Evolutionary conservation across 2,888 invertebrate genomes (phyloP).

Genomic region (Bhutanitis thaidina): DNA sequence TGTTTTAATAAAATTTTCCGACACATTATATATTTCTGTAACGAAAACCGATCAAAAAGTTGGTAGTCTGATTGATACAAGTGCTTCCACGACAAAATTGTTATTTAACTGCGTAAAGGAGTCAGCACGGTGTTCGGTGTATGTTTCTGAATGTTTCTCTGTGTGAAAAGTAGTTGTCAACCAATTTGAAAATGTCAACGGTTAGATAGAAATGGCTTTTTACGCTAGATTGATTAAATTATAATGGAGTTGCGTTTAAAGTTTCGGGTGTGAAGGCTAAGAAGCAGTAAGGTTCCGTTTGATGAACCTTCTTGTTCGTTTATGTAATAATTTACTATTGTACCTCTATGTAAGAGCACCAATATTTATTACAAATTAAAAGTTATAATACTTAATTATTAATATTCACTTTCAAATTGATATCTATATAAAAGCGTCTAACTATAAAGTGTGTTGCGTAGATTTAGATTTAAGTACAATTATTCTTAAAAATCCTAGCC

Average conservation of each 20-base stretch:
- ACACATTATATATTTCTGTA: too few species aligned
- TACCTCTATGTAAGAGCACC: conserved; percentile 1
- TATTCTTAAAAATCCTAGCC: too few species aligned
- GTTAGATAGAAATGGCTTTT: too few species aligned
- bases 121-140: neutral
- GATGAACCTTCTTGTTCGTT: too few species aligned
- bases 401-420: conserved; percentile 10
- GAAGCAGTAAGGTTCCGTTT: too few species aligned
- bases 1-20: too few species aligned
- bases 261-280: too few species aligned
- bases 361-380: conserved; percentile 3
- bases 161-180: neutral
- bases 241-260: too few species aligned
- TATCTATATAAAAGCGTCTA: neutral
- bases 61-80: conserved; percentile 43
- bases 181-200: neutral
- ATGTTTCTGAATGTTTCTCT: neutral
- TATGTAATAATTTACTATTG: too few species aligned
- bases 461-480: neutral
- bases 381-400: conserved; percentile 1
- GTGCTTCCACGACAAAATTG: conserved; percentile 60
- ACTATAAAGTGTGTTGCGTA: conserved; percentile 4
- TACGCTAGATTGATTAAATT: too few species aligned
- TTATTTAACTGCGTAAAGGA: conserved; percentile 19
- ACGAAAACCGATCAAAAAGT: conserved; percentile 26